phyloP scores from a whole-genome alignment of 2,888 invertebrate genomes.

The Sphaerophoria rueppellii region DNA sequence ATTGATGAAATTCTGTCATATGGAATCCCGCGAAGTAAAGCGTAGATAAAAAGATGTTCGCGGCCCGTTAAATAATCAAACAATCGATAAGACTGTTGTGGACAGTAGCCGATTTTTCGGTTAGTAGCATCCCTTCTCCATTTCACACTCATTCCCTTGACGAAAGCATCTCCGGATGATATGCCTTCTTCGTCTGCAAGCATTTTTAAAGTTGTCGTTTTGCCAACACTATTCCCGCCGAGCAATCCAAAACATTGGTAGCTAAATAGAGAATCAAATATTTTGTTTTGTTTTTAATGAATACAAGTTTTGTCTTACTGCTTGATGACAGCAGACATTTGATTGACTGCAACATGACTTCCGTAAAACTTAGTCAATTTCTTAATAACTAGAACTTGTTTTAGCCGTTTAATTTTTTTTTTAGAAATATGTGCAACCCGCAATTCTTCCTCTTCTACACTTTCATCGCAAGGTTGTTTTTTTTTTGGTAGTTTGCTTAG shows the following conservation, averaged over 20 bases:
- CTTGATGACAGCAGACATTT: constrained; percentile 84
- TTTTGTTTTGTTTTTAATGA: background rate
- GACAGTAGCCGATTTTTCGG: constrained; percentile 87
- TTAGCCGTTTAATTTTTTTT: constrained; percentile 81
- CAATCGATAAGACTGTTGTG: constrained; percentile 89
- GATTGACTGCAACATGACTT: constrained; percentile 90
- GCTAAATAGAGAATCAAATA: constrained; percentile 16
- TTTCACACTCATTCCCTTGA: constrained; percentile 84
- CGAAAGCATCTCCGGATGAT: constrained; percentile 87
- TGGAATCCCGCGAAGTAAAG: constrained; percentile 85
- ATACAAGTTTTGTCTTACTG: constrained; percentile 76
- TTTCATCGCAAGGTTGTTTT: constrained; percentile 82
- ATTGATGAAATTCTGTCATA: constrained; percentile 78
- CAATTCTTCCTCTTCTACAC: constrained; percentile 84
- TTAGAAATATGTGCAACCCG: constrained; percentile 82
- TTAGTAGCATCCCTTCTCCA: constrained; percentile 84
- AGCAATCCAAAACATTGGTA: constrained; percentile 84
- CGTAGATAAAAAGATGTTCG: constrained; percentile 87
- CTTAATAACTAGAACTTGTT: constrained; percentile 88
- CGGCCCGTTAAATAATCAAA: constrained; percentile 88
- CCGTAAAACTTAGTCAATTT: too few relatives aligned
- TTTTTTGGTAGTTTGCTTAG: constrained; percentile 78
- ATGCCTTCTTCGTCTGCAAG: constrained; percentile 91
- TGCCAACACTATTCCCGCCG: constrained; percentile 94
- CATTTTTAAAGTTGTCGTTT: constrained; percentile 95